Evolutionary conservation across 2,888 invertebrate genomes (phyloP).

Genomic region (Melanotus villosus): DNA sequence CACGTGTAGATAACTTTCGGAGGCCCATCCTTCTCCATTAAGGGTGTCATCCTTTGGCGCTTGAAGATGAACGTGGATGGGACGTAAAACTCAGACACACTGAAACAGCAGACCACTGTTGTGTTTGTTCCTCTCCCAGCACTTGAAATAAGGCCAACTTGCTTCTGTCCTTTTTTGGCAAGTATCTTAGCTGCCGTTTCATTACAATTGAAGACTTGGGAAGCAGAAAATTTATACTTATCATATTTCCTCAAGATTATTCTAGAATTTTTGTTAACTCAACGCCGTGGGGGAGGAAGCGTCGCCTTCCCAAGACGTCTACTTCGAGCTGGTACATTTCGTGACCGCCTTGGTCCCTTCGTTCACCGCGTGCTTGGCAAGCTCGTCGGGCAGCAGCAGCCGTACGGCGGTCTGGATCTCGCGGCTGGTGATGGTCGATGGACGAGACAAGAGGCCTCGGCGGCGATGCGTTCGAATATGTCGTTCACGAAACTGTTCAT

Average conservation of each 20-base stretch:
- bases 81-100: slow-evolving; percentile 57
- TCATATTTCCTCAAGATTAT: background rate
- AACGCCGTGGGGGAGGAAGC: no score
- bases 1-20: slow-evolving; percentile 56
- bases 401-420: no score
- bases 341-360: no score
- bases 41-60: slow-evolving; percentile 59
- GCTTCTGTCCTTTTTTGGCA: slow-evolving; percentile 61
- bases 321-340: no score
- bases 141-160: slow-evolving; percentile 63
- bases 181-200: background rate
- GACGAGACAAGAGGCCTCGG: no score
- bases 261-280: background rate
- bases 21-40: slow-evolving; percentile 63
- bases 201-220: background rate
- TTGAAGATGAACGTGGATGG: slow-evolving; percentile 47
- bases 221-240: background rate
- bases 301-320: no score
- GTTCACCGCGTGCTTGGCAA: no score
- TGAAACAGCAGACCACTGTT: slow-evolving; percentile 65
- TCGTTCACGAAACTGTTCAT: no score
- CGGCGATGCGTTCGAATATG: no score
- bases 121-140: slow-evolving; percentile 63
- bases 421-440: no score
- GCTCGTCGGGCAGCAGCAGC: no score